Conservation (phyloP, 2,888 invertebrate species). For the Leucophenga montana region DNA sequence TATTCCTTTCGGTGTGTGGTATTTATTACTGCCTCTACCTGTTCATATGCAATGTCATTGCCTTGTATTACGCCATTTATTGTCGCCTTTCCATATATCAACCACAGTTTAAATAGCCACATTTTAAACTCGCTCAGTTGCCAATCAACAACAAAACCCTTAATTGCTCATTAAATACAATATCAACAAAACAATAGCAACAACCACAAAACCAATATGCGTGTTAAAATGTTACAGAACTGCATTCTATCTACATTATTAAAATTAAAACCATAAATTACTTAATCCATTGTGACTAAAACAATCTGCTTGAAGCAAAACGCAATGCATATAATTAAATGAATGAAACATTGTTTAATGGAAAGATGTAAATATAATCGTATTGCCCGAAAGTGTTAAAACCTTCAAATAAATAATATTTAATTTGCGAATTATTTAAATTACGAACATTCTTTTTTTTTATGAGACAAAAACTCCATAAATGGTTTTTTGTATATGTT, state of each 20-base stretch:
- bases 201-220: background rate
- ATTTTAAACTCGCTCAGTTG: too few species aligned
- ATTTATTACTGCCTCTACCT: too few species aligned
- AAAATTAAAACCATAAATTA: background rate
- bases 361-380: too few species aligned
- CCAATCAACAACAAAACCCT: background rate
- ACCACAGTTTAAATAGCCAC: too few species aligned
- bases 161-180: conserved; percentile 7
- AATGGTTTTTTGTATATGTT: background rate
- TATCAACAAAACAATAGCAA: background rate
- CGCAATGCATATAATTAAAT: too few species aligned
- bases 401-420: background rate
- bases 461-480: too few species aligned
- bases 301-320: background rate
- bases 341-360: too few species aligned
- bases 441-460: background rate
- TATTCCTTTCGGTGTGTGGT: too few species aligned
- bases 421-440: conserved; percentile 8
- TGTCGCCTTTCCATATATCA: too few species aligned
- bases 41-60: too few species aligned
- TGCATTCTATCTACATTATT: background rate
- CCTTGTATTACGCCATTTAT: too few species aligned
- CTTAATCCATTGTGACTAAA: background rate
- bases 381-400: background rate
- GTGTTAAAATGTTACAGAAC: conserved; percentile 4